phyloP scores from a whole-genome alignment of 2,888 invertebrate species.

The Adelphocoris suturalis region DNA sequence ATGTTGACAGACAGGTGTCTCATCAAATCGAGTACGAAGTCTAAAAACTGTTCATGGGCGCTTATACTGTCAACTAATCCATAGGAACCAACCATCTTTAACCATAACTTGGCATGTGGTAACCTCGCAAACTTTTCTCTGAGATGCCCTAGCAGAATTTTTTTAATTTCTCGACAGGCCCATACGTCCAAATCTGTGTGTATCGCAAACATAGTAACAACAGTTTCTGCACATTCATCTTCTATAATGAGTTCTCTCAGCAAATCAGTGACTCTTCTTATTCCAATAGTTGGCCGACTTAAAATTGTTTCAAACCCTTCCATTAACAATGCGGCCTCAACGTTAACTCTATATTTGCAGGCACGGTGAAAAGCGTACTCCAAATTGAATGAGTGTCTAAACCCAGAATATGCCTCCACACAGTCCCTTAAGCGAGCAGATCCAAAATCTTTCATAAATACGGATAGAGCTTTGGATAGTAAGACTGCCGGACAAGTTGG shows the following conservation, averaged over 20 bases:
- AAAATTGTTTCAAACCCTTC: background rate
- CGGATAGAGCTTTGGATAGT: background rate
- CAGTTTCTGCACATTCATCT: constrained; percentile 54
- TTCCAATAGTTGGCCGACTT: background rate
- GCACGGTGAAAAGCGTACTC: background rate
- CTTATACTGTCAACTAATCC: background rate
- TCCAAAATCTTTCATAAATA: background rate
- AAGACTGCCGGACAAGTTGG: background rate
- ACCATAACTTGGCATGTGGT: constrained; percentile 20
- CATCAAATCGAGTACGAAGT: constrained; percentile 37
- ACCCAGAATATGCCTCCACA: background rate
- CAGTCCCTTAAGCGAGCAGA: background rate
- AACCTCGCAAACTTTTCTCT: background rate
- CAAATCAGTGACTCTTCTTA: background rate
- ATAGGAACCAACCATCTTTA: background rate
- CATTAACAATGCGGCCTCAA: constrained; percentile 39
- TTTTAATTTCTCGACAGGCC: background rate
- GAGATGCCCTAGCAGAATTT: constrained; percentile 12
- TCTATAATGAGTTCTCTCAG: constrained; percentile 36
- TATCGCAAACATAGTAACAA: constrained; percentile 39
- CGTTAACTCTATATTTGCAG: background rate
- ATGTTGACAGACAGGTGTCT: background rate
- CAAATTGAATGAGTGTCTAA: background rate
- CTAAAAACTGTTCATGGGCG: constrained; percentile 5
- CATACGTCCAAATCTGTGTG: background rate